Evolutionary conservation across 2,888 invertebrate species (phyloP).

Genomic region (Heliconius ethilla): DNA sequence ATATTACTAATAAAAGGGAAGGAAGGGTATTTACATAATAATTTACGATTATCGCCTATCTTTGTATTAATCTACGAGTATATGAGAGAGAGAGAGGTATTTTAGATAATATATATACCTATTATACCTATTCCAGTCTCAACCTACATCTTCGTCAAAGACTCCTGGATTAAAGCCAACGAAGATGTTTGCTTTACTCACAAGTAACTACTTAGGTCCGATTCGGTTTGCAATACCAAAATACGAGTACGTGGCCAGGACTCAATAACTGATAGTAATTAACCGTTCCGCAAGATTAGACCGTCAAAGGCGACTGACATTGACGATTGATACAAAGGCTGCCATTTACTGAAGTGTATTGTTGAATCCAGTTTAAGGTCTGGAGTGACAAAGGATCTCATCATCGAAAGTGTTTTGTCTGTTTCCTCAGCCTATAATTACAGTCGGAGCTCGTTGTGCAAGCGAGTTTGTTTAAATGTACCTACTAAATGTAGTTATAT

Average conservation of each 20-base stretch:
- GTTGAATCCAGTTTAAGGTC: constrained; percentile 30
- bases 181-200: constrained; percentile 76
- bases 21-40: not conserved
- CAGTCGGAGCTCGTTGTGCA: constrained; percentile 6
- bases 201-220: constrained; percentile 68
- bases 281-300: constrained; percentile 47
- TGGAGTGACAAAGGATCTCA: constrained; percentile 36
- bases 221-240: constrained; percentile 63
- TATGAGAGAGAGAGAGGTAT: no score
- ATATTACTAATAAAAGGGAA: not conserved
- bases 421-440: constrained; percentile 19
- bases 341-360: constrained; percentile 35
- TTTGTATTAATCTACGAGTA: no score
- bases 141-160: constrained; percentile 49
- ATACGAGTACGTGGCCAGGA: constrained; percentile 51
- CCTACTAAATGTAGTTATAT: not conserved
- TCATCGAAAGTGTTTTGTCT: constrained; percentile 31
- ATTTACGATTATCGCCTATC: no score
- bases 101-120: not conserved
- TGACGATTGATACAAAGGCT: constrained; percentile 45
- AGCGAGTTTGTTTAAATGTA: not conserved
- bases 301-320: constrained; percentile 50
- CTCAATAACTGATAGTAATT: constrained; percentile 52
- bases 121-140: constrained; percentile 53
- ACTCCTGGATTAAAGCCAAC: constrained; percentile 77